Evolutionary conservation across 2,888 invertebrate genomes (phyloP).

Genomic region (Neria commutata): DNA sequence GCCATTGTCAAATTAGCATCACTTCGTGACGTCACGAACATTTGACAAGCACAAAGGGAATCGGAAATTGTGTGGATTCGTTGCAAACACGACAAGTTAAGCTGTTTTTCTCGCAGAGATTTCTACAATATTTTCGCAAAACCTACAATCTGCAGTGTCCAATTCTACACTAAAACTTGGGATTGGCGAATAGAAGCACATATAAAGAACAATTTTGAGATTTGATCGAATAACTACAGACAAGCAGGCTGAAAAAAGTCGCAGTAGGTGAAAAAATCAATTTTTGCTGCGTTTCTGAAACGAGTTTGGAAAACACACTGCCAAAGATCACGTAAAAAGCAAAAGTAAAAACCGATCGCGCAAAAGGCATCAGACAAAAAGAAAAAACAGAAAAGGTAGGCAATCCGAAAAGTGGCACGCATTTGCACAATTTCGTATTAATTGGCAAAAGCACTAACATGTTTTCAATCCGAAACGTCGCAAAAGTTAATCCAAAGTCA

Average conservation of each 20-base stretch:
- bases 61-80: constrained; percentile 13
- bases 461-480: not conserved
- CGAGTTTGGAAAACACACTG: constrained; percentile 19
- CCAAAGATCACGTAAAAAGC: not conserved
- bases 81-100: not conserved
- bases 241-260: constrained; percentile 10
- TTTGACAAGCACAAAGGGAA: constrained; percentile 32
- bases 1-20: not conserved
- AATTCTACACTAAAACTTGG: too few species aligned
- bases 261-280: constrained; percentile 38
- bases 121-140: not conserved
- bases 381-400: not conserved
- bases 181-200: not conserved
- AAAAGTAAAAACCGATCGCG: constrained; percentile 2
- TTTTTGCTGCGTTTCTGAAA: constrained; percentile 38
- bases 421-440: not conserved
- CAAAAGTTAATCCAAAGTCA: too few species aligned
- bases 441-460: not conserved
- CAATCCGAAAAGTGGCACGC: not conserved
- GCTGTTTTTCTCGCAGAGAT: not conserved
- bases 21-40: constrained; percentile 15
- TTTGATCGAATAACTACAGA: not conserved
- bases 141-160: not conserved
- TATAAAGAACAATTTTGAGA: not conserved
- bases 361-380: not conserved